Evolutionary conservation across 2,113 vertebrate species (phyloP).

Genomic region (Arvicanthis niloticus): DNA sequence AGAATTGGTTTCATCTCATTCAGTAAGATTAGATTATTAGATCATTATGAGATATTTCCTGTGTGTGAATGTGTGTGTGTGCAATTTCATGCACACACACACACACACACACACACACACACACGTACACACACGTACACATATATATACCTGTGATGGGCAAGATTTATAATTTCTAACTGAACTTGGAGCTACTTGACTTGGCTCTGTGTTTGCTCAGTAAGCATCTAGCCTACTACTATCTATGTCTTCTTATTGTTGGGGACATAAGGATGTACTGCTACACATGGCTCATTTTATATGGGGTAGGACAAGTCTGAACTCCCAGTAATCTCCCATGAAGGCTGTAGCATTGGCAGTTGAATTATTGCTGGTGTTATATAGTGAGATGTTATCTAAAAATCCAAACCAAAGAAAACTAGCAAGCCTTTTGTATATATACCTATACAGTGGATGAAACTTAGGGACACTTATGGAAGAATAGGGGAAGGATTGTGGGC

Average conservation of each 20-base stretch:
- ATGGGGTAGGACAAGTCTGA: background rate
- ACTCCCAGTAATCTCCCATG: background rate
- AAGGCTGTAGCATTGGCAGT: background rate
- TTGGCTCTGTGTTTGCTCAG: background rate
- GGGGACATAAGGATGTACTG: background rate
- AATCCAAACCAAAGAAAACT: background rate
- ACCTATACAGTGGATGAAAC: background rate
- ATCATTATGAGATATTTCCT: background rate
- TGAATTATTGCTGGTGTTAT: background rate
- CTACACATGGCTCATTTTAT: background rate
- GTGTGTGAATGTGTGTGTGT: background rate
- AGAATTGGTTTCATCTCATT: background rate
- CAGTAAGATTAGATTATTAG: background rate
- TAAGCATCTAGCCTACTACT: background rate
- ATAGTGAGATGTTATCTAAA: background rate
- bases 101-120: no score
- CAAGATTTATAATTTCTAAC: background rate
- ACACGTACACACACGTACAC: background rate
- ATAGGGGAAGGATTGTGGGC: no score
- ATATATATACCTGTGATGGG: accelerated
- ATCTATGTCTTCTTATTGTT: background rate
- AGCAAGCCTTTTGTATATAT: background rate
- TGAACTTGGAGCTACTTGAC: background rate
- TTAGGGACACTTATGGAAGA: no score
- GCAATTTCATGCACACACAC: no score